phyloP scores from a whole-genome alignment of 2,797 vertebrate genomes.

The Sebastiscus tertius region DNA sequence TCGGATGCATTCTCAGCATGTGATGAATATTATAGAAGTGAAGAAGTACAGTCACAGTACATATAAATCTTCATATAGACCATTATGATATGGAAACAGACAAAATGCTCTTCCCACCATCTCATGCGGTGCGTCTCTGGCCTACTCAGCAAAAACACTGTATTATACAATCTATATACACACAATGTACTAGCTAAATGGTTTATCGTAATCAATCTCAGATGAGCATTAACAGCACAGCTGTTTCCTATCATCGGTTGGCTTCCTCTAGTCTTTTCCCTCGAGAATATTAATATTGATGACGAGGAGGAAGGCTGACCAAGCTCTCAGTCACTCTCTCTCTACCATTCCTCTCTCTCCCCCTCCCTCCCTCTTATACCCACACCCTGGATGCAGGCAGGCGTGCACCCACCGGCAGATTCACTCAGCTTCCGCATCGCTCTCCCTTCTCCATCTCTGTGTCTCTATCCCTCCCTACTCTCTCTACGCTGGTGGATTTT shows the following conservation, averaged over 20 bases:
- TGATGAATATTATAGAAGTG: not conserved
- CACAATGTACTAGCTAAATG: not conserved
- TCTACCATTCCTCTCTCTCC: conserved; percentile 33
- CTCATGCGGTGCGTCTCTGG: not conserved
- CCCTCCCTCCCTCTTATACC: conserved; percentile 75
- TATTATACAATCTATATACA: conserved; percentile 6
- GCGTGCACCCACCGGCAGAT: conserved; percentile 75
- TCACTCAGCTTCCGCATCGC: conserved; percentile 67
- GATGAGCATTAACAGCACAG: conserved; percentile 36
- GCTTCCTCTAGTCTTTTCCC: conserved; percentile 42
- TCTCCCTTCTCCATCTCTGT: conserved; percentile 61
- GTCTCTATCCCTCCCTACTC: conserved; percentile 51
- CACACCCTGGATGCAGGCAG: conserved; percentile 76
- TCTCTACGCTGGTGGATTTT: conserved; percentile 59
- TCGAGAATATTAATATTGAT: conserved; percentile 71
- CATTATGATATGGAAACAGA: not conserved
- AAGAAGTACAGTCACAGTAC: not conserved
- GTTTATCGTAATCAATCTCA: conserved; percentile 31
- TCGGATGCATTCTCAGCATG: not conserved
- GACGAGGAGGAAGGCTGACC: conserved; percentile 63
- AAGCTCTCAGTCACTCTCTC: conserved; percentile 59
- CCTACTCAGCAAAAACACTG: conserved; percentile 24
- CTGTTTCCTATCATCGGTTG: conserved; percentile 41
- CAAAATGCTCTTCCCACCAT: not conserved
- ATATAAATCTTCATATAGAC: not conserved